Evolutionary conservation across 2,888 invertebrate genomes (phyloP).

Genomic region (Agrotis segetum): DNA sequence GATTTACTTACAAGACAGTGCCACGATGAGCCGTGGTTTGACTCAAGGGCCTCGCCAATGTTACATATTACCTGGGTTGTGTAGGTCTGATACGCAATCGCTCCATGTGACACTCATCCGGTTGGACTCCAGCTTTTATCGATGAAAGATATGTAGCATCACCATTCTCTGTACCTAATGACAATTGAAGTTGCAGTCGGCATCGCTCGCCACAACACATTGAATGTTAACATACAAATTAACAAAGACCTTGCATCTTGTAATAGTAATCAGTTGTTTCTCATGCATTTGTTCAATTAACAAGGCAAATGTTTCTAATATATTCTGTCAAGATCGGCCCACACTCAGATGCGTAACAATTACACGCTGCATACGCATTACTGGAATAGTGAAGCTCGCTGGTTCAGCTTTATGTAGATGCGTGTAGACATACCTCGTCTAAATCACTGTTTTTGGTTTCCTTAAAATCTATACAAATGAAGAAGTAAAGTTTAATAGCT

Average conservation of each 20-base stretch:
- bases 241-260: conserved; percentile 5
- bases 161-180: not conserved
- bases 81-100: too few relatives aligned
- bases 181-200: conserved; percentile 9
- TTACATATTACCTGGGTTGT: too few relatives aligned
- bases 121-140: too few relatives aligned
- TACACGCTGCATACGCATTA: not conserved
- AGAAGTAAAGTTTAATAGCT: too few relatives aligned
- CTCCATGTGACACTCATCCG: too few relatives aligned
- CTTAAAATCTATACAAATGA: too few relatives aligned
- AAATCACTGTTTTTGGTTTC: too few relatives aligned
- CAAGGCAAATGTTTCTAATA: conserved; percentile 14
- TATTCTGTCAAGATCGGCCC: conserved; percentile 6
- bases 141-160: not conserved
- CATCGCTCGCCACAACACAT: not conserved
- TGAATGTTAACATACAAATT: conserved; percentile 24
- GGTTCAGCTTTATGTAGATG: not conserved
- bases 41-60: too few relatives aligned
- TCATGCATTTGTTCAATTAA: conserved; percentile 22
- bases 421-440: too few relatives aligned
- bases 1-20: too few relatives aligned
- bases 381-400: not conserved
- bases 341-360: conserved; percentile 14
- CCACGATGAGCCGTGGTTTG: too few relatives aligned
- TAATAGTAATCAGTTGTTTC: conserved; percentile 20